Conservation (phyloP, 2,113 vertebrate genomes). For the Murina feae region DNA sequence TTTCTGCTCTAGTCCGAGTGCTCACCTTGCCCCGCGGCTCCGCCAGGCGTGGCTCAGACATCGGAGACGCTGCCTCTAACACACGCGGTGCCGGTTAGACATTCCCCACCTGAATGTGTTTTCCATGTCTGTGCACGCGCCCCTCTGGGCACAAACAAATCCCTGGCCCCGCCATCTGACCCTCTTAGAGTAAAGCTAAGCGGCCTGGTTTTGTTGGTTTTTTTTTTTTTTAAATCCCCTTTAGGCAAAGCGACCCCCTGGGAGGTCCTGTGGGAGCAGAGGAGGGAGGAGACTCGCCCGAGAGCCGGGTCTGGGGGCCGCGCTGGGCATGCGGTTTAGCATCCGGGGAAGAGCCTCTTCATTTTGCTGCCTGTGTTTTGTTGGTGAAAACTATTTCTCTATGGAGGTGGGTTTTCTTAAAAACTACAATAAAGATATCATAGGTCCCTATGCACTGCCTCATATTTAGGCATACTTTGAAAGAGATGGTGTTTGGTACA, state of each 20-base stretch:
- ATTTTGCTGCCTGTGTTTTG: slow-evolving; percentile 21
- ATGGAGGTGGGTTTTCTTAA: slow-evolving; percentile 55
- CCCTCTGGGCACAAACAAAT: not conserved
- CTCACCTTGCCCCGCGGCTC: not conserved
- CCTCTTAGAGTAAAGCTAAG: not conserved
- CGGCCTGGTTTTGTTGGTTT: not conserved
- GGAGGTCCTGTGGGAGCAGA: not conserved
- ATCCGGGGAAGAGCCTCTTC: not conserved
- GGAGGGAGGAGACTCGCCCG: not conserved
- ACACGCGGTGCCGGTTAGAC: not conserved
- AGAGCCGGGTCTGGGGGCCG: not conserved
- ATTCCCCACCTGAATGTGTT: not conserved
- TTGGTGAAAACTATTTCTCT: slow-evolving; percentile 58
- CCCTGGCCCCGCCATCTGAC: not conserved
- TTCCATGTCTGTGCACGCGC: not conserved
- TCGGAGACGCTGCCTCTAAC: not conserved
- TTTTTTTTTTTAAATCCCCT: not conserved
- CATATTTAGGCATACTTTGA: slow-evolving; percentile 62
- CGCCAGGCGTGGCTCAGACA: not conserved
- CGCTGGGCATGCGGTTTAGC: not conserved
- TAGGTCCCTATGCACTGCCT: slow-evolving; percentile 48
- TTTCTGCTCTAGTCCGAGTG: not conserved
- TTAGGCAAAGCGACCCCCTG: not conserved
- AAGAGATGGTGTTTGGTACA: slow-evolving; percentile 60
- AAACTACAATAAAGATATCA: slow-evolving; percentile 34